Conservation (phyloP, 2,888 invertebrate species). For the Cerastis leucographa region DNA sequence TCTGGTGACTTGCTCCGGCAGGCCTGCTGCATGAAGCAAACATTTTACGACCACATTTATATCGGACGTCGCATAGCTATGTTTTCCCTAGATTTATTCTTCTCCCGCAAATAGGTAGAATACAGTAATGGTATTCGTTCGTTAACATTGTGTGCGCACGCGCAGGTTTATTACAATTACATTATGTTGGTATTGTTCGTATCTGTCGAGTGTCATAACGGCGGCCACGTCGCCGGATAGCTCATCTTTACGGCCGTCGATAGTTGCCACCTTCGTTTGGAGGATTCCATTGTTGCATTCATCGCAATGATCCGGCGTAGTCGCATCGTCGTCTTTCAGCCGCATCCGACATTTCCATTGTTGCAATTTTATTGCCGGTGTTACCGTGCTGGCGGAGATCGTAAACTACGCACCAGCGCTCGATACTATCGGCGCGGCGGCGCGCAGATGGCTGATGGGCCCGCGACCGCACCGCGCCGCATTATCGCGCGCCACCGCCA, state of each 20-base stretch:
- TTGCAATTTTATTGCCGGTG: constrained; percentile 90
- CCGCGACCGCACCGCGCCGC: constrained; percentile 85
- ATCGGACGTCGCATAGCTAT: constrained; percentile 48
- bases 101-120: constrained; percentile 50
- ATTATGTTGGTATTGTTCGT: constrained; percentile 66
- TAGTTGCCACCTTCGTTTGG: constrained; percentile 88
- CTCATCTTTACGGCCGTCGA: constrained; percentile 83
- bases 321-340: constrained; percentile 86
- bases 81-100: constrained; percentile 57
- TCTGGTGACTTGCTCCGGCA: constrained; percentile 54
- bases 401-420: constrained; percentile 87
- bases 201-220: constrained; percentile 66
- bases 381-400: constrained; percentile 87
- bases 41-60: constrained; percentile 64
- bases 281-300: constrained; percentile 89
- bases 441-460: constrained; percentile 78
- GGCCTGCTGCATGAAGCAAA: constrained; percentile 61
- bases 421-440: constrained; percentile 82
- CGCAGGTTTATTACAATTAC: constrained; percentile 67
- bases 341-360: constrained; percentile 89
- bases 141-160: constrained; percentile 63
- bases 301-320: constrained; percentile 87
- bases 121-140: constrained; percentile 71
- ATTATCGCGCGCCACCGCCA: constrained; percentile 86
- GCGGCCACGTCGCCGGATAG: constrained; percentile 73